Base-by-base conservation (phyloP, 2,113 vertebrate genomes). In the Crotalus horridus region DNA sequence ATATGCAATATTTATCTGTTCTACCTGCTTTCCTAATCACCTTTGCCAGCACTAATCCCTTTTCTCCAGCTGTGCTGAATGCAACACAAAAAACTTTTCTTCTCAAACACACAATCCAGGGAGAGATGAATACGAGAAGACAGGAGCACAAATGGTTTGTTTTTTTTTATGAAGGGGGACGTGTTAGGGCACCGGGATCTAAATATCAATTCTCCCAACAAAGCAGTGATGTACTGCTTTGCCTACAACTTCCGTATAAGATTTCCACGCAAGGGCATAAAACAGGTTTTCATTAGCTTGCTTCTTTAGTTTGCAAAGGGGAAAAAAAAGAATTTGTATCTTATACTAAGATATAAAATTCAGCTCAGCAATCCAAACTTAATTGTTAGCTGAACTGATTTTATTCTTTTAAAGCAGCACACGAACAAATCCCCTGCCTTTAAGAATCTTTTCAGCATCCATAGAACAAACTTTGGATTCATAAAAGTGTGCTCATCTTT, bases 1-100 rank as follows among this genome's bases (percentile, higher is more conserved):
- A 90, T n/a, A 51, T 74, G 46, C 90, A 88, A 81, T 95, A 93
- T 95, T 96, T 95, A 90, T 95, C 23, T 88, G 53, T 93, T 85
- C 87, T 91, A 64, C 0, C 24, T 93, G 26, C 58, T 95, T 93
- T 92, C 39, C 87, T 15, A 91, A 85, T 53, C 91, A 17, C 1
- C 9, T 26, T 92, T 0, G 0, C 11, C 2, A 81, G 46, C 56
- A 91, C 0, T 0, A 0, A 54, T 91, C 15, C 17, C 81, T 8
- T 43, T 93, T 88, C 88, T 93, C 13, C 90, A 12, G 8, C 43
- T 88, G 10, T 39, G 33, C 17, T 0, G 56, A 86, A 43, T 33
- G 11, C 39, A 48, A 43, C 39, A 43, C 26, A 85, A 93, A 46
- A 46, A 90, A n/a, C 21, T 92, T 51, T 13, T 23, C 55, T 92